Conservation (phyloP, 1,140 invertebrate species). For the Holcopasites calliopsidis region DNA sequence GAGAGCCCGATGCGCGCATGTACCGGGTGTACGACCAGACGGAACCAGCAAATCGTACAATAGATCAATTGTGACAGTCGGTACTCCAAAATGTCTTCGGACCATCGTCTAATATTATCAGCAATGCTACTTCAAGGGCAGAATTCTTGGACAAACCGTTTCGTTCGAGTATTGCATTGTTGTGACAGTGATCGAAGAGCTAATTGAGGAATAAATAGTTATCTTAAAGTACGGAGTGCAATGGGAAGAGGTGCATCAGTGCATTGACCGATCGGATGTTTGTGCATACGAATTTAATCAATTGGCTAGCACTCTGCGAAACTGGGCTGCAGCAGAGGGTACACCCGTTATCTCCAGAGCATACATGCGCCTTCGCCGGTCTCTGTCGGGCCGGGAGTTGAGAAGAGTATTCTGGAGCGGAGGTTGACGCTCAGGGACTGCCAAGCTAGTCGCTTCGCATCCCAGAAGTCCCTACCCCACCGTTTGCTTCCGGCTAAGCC, state of each 20-base stretch:
- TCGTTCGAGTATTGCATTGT: no score
- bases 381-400: conserved; percentile 41
- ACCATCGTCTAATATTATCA: no score
- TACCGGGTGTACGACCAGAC: conserved; percentile 63
- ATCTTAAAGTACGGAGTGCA: no score
- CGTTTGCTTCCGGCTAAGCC: conserved; percentile 66
- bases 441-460: conserved; percentile 61
- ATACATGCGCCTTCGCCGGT: conserved; percentile 51
- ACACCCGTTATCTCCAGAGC: conserved; percentile 52
- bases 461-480: conserved; percentile 62
- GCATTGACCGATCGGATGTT: neutral
- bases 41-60: neutral
- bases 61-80: neutral
- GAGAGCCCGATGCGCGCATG: conserved; percentile 62
- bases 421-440: conserved; percentile 66
- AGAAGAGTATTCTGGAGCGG: conserved; percentile 56
- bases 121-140: neutral
- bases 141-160: neutral
- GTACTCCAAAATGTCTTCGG: neutral
- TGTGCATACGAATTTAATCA: neutral
- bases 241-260: no score
- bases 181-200: no score
- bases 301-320: neutral
- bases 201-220: no score
- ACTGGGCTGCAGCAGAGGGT: neutral